Percentiles rank a stretch among this genome's conserved stretches.
Evolutionary conservation across 2,888 invertebrate species (phyloP).

Genomic region (Anodontia alba): DNA sequence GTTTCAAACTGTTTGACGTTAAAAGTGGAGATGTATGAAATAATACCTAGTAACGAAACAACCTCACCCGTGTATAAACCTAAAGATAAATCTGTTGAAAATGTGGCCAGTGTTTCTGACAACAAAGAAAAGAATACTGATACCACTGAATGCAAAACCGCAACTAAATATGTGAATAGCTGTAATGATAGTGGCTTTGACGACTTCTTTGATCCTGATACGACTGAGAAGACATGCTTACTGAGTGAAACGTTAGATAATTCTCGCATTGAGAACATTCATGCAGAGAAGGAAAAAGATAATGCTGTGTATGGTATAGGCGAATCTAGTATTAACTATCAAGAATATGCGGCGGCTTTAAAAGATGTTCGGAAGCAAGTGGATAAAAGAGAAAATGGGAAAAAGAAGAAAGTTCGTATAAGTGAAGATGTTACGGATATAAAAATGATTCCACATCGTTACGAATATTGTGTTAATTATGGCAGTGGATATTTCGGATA

Average conservation of each 20-base stretch:
- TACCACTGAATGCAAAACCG: background rate
- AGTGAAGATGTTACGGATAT: slow-evolving; percentile 7
- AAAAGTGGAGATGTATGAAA: background rate
- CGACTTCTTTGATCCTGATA: background rate
- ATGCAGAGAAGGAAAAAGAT: background rate
- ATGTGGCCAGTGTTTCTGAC: background rate
- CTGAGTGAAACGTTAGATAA: background rate
- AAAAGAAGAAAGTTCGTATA: slow-evolving; percentile 13
- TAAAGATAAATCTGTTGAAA: background rate
- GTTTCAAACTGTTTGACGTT: no score
- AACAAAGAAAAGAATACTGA: background rate
- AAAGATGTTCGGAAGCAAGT: background rate
- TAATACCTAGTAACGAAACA: background rate
- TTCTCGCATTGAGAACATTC: background rate
- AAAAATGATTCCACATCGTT: background rate
- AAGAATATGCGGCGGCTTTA: background rate
- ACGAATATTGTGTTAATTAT: slow-evolving; percentile 8
- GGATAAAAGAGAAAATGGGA: background rate
- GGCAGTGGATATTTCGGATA: background rate
- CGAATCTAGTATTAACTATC: background rate
- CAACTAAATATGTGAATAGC: background rate
- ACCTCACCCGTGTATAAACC: background rate
- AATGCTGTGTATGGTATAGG: background rate
- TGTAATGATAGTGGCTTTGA: slow-evolving; percentile 7
- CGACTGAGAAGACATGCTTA: background rate